These are phyloP conservation scores for Desoria tigrina DNA, from an alignment of 2,888 invertebrate genomes.

Conservation along the genomic window DNA sequence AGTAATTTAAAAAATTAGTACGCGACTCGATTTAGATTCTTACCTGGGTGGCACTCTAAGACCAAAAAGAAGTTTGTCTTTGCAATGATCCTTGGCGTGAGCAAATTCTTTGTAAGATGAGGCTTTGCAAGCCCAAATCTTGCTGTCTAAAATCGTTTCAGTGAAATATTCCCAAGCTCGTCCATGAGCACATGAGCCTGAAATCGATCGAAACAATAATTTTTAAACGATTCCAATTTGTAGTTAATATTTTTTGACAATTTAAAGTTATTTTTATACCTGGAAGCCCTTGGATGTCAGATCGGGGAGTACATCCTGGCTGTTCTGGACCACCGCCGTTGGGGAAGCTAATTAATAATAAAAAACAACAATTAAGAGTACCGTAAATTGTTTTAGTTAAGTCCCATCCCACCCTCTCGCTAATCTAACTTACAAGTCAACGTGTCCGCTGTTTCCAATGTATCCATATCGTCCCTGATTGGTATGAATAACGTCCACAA, in stretches of 20 bases:
- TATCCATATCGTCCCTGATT: conserved; percentile 44
- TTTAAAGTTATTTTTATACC: conserved; percentile 16
- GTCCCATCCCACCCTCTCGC: background rate
- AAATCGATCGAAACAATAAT: background rate
- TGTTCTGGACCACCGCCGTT: conserved; percentile 41
- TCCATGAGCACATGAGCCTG: conserved; percentile 39
- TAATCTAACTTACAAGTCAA: conserved; percentile 37
- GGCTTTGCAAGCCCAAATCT: conserved; percentile 45
- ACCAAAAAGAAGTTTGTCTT: conserved; percentile 43
- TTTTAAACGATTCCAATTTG: too few species aligned
- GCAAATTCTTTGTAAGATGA: conserved; percentile 39
- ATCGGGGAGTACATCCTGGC: conserved; percentile 28
- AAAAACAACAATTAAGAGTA: background rate
- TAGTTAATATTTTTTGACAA: conserved; percentile 4
- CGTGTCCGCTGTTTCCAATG: conserved; percentile 35
- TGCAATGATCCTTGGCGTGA: conserved; percentile 32
- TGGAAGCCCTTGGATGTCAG: conserved; percentile 42
- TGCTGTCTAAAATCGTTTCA: conserved; percentile 40
- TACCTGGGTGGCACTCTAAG: conserved; percentile 46
- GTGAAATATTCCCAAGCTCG: conserved; percentile 45
- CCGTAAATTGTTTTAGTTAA: conserved; percentile 1
- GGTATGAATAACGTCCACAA: conserved; percentile 41
- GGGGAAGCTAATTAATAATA: conserved; percentile 29
- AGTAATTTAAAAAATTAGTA: too few species aligned
- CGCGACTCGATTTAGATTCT: background rate